Percentiles rank a stretch among this genome's conserved stretches.
phyloP scores from a whole-genome alignment of 1,140 invertebrate genomes.

The Drosophila pectinifera region DNA sequence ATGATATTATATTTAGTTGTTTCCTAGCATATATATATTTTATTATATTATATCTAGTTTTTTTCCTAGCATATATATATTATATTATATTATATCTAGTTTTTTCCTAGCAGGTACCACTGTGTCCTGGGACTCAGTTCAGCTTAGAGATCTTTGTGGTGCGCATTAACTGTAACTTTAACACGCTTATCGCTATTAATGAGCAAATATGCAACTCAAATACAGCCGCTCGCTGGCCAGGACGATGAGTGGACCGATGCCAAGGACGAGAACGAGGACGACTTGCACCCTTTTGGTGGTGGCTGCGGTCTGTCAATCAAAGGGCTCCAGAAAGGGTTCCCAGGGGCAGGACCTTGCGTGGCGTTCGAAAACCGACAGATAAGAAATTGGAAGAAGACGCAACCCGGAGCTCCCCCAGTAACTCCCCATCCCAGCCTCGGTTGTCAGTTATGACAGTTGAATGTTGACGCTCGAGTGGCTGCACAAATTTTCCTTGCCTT shows the following conservation, averaged over 20 bases:
- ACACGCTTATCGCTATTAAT: slow-evolving; percentile 79
- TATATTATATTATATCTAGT: no score
- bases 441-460: slow-evolving; percentile 80
- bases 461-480: slow-evolving; percentile 78
- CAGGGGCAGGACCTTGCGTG: slow-evolving; percentile 59
- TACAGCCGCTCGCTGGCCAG: slow-evolving; percentile 32
- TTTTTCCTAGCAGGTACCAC: neutral
- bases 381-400: slow-evolving; percentile 66
- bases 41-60: no score
- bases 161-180: slow-evolving; percentile 77
- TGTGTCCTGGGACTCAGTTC: neutral
- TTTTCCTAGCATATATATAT: no score
- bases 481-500: slow-evolving; percentile 30
- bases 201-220: slow-evolving; percentile 76
- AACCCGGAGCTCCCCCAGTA: neutral
- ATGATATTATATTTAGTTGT: no score
- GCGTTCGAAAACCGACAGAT: slow-evolving; percentile 59
- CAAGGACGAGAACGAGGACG: slow-evolving; percentile 35
- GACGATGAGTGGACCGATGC: slow-evolving; percentile 10
- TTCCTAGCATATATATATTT: no score
- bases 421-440: slow-evolving; percentile 1
- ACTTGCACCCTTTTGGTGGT: slow-evolving; percentile 40
- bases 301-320: slow-evolving; percentile 72
- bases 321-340: slow-evolving; percentile 56
- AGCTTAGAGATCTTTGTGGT: slow-evolving; percentile 35